Conservation (phyloP, 2,888 invertebrate species). For the Gryllus longicercus region DNA sequence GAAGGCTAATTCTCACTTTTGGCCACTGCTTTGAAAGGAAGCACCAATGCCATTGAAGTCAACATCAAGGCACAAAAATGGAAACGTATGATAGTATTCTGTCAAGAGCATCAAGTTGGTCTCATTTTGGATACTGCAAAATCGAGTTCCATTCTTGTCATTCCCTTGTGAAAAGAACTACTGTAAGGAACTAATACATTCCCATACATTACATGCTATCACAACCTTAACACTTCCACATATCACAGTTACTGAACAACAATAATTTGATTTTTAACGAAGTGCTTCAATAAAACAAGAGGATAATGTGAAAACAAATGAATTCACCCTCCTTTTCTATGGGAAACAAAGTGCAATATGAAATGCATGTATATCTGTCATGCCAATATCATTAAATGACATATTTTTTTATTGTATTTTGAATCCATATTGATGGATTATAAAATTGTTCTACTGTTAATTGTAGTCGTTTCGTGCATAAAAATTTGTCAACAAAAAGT, state of each 20-base stretch:
- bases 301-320: background rate
- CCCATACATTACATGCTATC: background rate
- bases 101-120: too few relatives aligned
- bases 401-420: constrained; percentile 5
- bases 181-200: too few relatives aligned
- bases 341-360: background rate
- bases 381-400: background rate
- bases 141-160: too few relatives aligned
- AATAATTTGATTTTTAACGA: background rate
- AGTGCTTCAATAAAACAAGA: background rate
- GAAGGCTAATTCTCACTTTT: background rate
- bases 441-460: background rate
- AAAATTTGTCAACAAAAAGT: constrained; percentile 61
- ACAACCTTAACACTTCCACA: background rate
- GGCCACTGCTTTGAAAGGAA: constrained; percentile 1
- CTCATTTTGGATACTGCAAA: too few relatives aligned
- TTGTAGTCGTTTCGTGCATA: constrained; percentile 43
- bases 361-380: too few relatives aligned
- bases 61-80: background rate
- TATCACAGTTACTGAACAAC: background rate
- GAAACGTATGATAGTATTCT: background rate
- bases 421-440: background rate
- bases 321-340: background rate
- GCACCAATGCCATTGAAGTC: background rate
- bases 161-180: too few relatives aligned